These are phyloP conservation scores for Diadophis punctatus DNA, from an alignment of 2,113 vertebrate species.

Conservation along the genomic window DNA sequence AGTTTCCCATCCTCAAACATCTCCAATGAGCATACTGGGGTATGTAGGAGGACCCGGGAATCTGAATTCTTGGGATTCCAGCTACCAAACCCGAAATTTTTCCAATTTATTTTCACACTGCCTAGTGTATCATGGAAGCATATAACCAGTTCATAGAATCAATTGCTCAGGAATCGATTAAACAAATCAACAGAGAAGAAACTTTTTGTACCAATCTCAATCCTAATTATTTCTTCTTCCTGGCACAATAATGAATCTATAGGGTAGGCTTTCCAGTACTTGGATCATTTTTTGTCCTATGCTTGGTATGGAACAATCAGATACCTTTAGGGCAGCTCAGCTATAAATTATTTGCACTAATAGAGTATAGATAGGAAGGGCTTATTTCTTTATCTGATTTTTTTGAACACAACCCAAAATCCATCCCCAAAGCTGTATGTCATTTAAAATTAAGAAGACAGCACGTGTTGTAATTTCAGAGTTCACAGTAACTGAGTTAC, in stretches of 20 bases:
- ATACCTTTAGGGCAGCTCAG: neutral
- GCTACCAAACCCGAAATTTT: neutral
- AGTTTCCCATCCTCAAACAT: neutral
- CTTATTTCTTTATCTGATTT: constrained; percentile 19
- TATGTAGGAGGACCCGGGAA: neutral
- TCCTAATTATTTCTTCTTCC: neutral
- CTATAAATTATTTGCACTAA: neutral
- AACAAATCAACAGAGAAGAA: neutral
- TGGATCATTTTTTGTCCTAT: neutral
- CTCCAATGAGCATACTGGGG: neutral
- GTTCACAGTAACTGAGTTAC: constrained; percentile 45
- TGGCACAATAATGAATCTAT: neutral
- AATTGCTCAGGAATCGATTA: neutral
- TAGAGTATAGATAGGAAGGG: neutral
- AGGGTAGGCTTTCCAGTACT: neutral
- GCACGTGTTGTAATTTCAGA: constrained; percentile 25
- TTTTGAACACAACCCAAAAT: neutral
- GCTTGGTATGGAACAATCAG: neutral
- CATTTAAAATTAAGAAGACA: constrained; percentile 22
- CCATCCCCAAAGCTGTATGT: constrained; percentile 1
- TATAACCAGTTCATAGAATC: neutral
- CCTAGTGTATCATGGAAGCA: neutral
- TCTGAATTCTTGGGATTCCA: neutral
- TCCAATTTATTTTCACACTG: neutral
- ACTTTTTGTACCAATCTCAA: neutral